These are phyloP conservation scores for Oreohelix idahoensis DNA, from an alignment of 1,140 invertebrate species.

Conservation along the genomic window DNA sequence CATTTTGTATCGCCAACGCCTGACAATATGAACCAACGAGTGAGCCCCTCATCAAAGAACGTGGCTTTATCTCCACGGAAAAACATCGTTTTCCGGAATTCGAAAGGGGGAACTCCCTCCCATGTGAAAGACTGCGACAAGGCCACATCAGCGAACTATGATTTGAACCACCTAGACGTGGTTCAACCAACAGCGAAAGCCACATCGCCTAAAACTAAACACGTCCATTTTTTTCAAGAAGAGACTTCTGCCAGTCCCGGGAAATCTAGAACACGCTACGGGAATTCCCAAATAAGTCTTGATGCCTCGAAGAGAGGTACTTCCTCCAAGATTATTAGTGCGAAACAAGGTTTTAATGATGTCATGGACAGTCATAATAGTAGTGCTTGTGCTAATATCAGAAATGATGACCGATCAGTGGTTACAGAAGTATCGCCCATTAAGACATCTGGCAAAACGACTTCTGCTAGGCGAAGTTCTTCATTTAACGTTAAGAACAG, in stretches of 20 bases:
- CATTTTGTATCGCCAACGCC: too few species aligned
- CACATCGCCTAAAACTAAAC: neutral
- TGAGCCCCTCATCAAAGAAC: slow-evolving; percentile 9
- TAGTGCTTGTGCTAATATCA: neutral
- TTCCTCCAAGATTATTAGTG: neutral
- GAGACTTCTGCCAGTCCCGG: neutral
- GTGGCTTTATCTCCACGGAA: neutral
- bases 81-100: neutral
- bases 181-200: neutral
- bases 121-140: slow-evolving; percentile 16
- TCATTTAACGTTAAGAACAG: neutral
- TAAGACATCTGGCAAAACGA: neutral
- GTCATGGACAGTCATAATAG: neutral
- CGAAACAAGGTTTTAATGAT: neutral
- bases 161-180: slow-evolving; percentile 8
- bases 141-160: neutral
- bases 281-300: neutral
- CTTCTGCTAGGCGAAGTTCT: neutral
- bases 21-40: slow-evolving; percentile 13
- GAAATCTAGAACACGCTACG: neutral
- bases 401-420: neutral
- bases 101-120: neutral
- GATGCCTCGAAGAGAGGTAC: neutral
- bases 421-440: neutral
- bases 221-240: slow-evolving; percentile 4